Evolutionary conservation across 2,113 vertebrate species (phyloP).

Genomic region (Grantiella picta): DNA sequence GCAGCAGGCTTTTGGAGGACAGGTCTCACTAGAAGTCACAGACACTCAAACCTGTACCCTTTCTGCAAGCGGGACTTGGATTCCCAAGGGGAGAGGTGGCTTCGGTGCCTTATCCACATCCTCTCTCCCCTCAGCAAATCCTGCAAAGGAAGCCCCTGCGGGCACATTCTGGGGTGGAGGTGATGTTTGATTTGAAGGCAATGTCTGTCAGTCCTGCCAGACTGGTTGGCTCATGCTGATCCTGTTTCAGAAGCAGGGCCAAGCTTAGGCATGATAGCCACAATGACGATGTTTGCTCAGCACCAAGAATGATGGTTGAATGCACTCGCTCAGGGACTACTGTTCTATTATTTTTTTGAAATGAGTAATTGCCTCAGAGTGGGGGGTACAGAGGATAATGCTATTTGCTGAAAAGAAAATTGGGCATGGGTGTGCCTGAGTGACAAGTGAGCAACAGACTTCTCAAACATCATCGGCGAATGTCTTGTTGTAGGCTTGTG

Average conservation of each 20-base stretch:
- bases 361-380: neutral
- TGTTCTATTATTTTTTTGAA: neutral
- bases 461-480: neutral
- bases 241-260: neutral
- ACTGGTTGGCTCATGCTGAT: conserved; percentile 10
- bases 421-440: neutral
- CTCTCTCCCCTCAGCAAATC: neutral
- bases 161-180: neutral
- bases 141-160: neutral
- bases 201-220: conserved; percentile 1
- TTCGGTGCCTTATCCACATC: neutral
- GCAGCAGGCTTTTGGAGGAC: neutral
- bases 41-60: neutral
- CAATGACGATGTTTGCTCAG: neutral
- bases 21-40: neutral
- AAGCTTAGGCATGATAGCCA: neutral
- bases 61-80: neutral
- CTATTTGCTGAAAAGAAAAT: conserved; percentile 9
- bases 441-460: neutral
- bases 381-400: neutral
- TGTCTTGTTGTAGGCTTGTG: neutral
- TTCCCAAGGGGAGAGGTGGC: neutral
- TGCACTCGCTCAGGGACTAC: neutral
- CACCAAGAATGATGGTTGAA: neutral
- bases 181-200: neutral